These are phyloP conservation scores for Salvelinus fontinalis DNA, from an alignment of 2,113 vertebrate species.

Conservation along the genomic window DNA sequence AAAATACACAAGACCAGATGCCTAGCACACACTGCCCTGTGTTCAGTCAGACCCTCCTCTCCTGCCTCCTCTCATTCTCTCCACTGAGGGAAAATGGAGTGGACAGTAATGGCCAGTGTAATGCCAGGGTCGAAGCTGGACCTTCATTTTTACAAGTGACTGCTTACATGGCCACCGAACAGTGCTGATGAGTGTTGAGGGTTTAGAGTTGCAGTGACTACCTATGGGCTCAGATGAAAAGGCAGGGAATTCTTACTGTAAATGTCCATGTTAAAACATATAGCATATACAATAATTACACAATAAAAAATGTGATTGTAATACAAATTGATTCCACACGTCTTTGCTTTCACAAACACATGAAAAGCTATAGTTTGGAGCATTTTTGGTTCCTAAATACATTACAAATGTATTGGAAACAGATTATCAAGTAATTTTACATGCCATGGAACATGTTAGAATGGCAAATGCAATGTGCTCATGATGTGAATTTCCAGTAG, in stretches of 20 bases:
- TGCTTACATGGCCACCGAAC: background rate
- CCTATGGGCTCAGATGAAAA: background rate
- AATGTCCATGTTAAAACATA: too few relatives aligned
- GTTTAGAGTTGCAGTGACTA: background rate
- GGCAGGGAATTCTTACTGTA: background rate
- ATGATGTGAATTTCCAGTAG: too few relatives aligned
- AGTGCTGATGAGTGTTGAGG: background rate
- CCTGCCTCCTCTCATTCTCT: slow-evolving; percentile 3
- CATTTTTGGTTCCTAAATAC: too few relatives aligned
- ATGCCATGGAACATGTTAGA: too few relatives aligned
- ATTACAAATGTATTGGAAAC: too few relatives aligned
- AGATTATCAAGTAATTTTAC: too few relatives aligned
- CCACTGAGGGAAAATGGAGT: slow-evolving; percentile 41
- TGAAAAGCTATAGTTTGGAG: too few relatives aligned
- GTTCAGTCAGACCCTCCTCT: slow-evolving; percentile 9
- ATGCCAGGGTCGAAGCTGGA: slow-evolving; percentile 5
- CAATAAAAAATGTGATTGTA: too few relatives aligned
- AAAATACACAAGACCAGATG: slow-evolving; percentile 59
- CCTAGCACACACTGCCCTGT: slow-evolving; percentile 26
- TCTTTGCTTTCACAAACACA: too few relatives aligned
- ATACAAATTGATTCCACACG: too few relatives aligned
- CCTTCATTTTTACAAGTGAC: slow-evolving; percentile 5
- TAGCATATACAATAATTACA: too few relatives aligned
- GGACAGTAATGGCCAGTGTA: slow-evolving; percentile 24
- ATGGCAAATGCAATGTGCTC: too few relatives aligned